Base-by-base conservation (phyloP, 2,797 vertebrate species). In the Thaleichthys pacificus region DNA sequence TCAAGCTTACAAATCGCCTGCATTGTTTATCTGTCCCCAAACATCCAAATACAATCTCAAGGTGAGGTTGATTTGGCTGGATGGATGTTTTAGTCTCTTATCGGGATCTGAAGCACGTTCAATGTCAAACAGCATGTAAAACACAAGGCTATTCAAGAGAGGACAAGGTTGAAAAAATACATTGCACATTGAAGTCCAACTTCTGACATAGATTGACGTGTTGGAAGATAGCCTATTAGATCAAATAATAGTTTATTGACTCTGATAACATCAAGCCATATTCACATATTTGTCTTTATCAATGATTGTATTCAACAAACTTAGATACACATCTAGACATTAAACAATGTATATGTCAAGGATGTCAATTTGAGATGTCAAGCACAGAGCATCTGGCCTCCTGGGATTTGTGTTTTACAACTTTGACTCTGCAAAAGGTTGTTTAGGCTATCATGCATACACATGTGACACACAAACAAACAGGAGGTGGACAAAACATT, bases 91-190 rank as follows among this genome's bases (percentile, higher is more conserved):
- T 61, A 24, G 9, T 26, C 22, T 62, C 65, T 57, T 9, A 17
- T 72, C 51, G 51, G 70, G 24, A 0, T 63, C 42, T 32, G 49
- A 79, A 66, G 72, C 63, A 72, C 3, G 28, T 72, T 78, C 81
- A 72, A 54, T 75, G 76, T 56, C 77, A 79, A 38, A 58, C 24
- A 21, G 68, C 68, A 58, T 11, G 28, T 30, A n/a, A 71, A 83
- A 77, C 84, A 87, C 84, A 87, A 88, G 87, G 82, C 58, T 82
- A 6, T 49, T 61, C 42, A 67, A 76, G 76, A 70, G 7, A 38
- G 35, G 2, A 38, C 82, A 88, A 83, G 88, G 88, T 79, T 84
- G 84, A 78, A n/a, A 72, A 83, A 88, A 79, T 73, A 84, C 62
- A 72, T 66, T 30, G 28, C 28, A 30, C 71, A 80, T 64, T 1